These are phyloP conservation scores for Diglossa cyanea DNA, from an alignment of 2,797 vertebrate genomes.

Conservation along the genomic window DNA sequence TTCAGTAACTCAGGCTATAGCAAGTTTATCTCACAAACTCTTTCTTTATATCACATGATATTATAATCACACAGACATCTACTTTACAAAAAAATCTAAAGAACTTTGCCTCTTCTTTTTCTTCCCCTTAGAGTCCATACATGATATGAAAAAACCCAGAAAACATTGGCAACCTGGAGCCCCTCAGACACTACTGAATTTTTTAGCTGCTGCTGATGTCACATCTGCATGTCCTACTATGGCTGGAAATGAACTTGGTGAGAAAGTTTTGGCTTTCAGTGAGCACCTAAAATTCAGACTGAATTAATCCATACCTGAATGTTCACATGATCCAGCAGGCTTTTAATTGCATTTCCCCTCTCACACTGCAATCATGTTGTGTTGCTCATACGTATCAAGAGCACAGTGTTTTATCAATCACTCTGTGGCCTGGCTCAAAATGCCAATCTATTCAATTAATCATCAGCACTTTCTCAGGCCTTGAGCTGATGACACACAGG, in stretches of 20 bases:
- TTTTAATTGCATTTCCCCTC: not conserved
- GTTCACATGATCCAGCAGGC: not conserved
- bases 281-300: not conserved
- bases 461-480: not conserved
- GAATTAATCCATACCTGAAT: not conserved
- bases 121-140: not conserved
- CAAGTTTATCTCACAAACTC: not conserved
- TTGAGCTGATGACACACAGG: not conserved
- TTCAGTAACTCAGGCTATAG: not conserved
- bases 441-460: not conserved
- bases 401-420: not conserved
- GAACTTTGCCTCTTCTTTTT: not conserved
- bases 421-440: not conserved
- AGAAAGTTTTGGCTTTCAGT: not conserved
- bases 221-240: slow-evolving; percentile 50
- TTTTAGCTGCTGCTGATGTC: slow-evolving; percentile 72
- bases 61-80: not conserved
- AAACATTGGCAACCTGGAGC: slow-evolving; percentile 72
- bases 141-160: slow-evolving; percentile 31
- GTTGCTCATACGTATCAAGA: not conserved
- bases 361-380: not conserved
- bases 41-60: not conserved
- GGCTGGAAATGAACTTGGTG: slow-evolving; percentile 52
- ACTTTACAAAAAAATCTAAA: not conserved
- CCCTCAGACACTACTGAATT: slow-evolving; percentile 76